Conservation (phyloP, 2,113 vertebrate species). For the Oncorhynchus gorbuscha region DNA sequence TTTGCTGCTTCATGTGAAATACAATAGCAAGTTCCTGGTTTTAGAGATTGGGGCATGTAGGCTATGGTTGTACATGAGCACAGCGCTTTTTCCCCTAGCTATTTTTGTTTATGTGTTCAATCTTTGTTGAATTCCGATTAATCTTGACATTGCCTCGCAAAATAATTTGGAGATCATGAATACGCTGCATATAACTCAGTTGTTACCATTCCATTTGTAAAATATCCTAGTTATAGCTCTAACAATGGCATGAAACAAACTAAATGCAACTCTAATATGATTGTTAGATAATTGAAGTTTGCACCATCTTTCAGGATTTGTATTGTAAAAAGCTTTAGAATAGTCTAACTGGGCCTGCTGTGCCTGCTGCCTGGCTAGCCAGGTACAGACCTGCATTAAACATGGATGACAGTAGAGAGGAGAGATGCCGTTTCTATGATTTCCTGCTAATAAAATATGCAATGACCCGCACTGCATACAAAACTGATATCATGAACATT, state of each 20-base stretch:
- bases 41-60: constrained; percentile 6
- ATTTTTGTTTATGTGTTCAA: constrained; percentile 17
- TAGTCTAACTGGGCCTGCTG: constrained; percentile 16
- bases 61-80: constrained; percentile 2
- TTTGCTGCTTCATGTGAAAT: constrained; percentile 47
- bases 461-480: constrained; percentile 47
- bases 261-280: neutral
- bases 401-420: constrained; percentile 35
- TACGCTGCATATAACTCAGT: too few relatives aligned
- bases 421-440: constrained; percentile 30
- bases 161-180: too few relatives aligned
- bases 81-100: constrained; percentile 4
- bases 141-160: constrained; percentile 10
- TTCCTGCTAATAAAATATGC: constrained; percentile 48
- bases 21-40: constrained; percentile 21
- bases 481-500: constrained; percentile 54
- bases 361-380: constrained; percentile 18
- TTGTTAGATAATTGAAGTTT: neutral
- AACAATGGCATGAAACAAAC: neutral
- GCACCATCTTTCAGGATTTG: neutral
- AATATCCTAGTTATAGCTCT: too few relatives aligned
- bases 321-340: constrained; percentile 27
- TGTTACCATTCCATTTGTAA: too few relatives aligned
- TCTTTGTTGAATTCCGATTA: constrained; percentile 2
- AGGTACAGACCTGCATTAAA: constrained; percentile 42